Base-by-base conservation (phyloP, 2,888 invertebrate genomes). In the Sepiola atlantica region DNA sequence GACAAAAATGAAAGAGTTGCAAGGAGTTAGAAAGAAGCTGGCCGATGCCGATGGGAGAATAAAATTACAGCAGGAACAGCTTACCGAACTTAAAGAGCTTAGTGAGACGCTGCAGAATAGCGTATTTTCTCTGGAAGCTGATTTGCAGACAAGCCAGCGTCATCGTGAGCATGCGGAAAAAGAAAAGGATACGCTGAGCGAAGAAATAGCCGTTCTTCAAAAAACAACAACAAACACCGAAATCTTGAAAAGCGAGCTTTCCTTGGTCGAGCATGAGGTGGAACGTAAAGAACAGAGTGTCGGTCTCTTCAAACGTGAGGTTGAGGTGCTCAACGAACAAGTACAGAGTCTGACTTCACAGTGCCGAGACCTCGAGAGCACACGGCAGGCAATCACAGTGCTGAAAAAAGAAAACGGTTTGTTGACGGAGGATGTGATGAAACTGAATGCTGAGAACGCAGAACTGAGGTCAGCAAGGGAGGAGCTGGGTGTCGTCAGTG, bases 401-500 rank as follows among this genome's bases (percentile, higher is more conserved):
- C 91, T 95, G 32, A 94, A 95, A 55, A 95, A 95, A 92, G 95
- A 96, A 94, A 96, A 95, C 55, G 91, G 93, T 90, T 55, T 94
- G 20, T 54, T 95, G 45, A 95, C 94, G 0, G 55, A 55, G 35
- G 57, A 93, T 32, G 24, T 93, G 24, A 32, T 24, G 28, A n/a
- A 45, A 91, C 32, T 35, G 54, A 94, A 93, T 93, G 35, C 45
- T 93, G 94, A 92, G 94, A 94, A 94, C 32, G 45, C 94, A 90
- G 95, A 95, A 35, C 94, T 95, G 35, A 94, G 92, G 57, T 93
- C 93, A 28, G 91, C 94, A n/a, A 94, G 90, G 94, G 94, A 95
- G 28, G 97, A 97, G 91, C 96, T 96, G 95, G 96, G 95, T 55
- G 95, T 95, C 32, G 94, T 96, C 45, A 96, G 95, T 95, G 96